Percentiles rank a stretch among this genome's conserved stretches.
Conservation (phyloP, 2,888 invertebrate genomes). For the Amiota minor region DNA sequence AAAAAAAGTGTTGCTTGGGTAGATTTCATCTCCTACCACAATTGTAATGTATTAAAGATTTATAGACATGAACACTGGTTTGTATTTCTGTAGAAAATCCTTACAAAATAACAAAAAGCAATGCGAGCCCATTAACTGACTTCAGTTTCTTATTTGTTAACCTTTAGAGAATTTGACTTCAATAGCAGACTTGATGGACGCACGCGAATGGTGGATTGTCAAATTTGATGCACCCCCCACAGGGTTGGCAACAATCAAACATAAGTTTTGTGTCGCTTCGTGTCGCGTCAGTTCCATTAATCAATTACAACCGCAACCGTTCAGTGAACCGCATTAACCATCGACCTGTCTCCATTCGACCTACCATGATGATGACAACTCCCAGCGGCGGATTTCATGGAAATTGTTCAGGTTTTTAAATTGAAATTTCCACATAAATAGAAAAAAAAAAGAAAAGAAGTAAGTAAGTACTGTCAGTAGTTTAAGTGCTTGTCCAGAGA, state of each 20-base stretch:
- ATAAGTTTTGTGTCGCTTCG: slow-evolving; percentile 57
- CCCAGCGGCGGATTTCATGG: background rate
- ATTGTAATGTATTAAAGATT: too few relatives aligned
- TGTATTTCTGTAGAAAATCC: too few relatives aligned
- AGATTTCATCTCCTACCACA: too few relatives aligned
- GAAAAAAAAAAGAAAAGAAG: slow-evolving; percentile 8
- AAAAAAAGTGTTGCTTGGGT: too few relatives aligned
- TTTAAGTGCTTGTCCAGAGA: too few relatives aligned
- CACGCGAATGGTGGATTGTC: background rate
- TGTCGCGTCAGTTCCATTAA: slow-evolving; percentile 61
- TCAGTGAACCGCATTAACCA: slow-evolving; percentile 24
- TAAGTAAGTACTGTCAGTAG: too few relatives aligned
- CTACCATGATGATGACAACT: background rate
- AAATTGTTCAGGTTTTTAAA: slow-evolving; percentile 45
- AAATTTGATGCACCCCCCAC: slow-evolving; percentile 23
- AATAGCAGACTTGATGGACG: slow-evolving; percentile 1
- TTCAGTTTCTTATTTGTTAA: too few relatives aligned
- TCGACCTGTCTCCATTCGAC: slow-evolving; percentile 15
- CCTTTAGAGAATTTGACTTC: background rate
- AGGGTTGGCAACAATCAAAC: slow-evolving; percentile 49
- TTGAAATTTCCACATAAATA: slow-evolving; percentile 15
- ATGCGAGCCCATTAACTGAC: background rate
- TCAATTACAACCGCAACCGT: slow-evolving; percentile 60
- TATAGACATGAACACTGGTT: too few relatives aligned
- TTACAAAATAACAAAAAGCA: too few relatives aligned